Percentiles rank a stretch among this genome's conserved stretches.
Evolutionary conservation across 37 sponge, comb jelly and placozoan species (phyloP).

Genomic region (Eunapius fragilis): DNA sequence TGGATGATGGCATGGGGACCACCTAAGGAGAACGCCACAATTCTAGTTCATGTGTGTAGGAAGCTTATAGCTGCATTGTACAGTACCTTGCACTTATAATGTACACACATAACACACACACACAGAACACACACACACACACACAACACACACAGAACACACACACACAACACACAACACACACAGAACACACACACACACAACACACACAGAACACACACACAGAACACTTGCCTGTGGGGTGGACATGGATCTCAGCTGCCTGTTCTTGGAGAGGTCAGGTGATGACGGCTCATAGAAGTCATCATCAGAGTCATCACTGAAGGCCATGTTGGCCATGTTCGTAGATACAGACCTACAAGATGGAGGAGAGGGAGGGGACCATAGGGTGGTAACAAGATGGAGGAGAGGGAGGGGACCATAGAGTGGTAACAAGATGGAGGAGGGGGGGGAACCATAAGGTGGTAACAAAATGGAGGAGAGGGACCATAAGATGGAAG

Average conservation of each 20-base stretch:
- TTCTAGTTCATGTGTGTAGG: too few species aligned
- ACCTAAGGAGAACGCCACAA: too few species aligned
- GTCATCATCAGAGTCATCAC: slow-evolving; percentile 66
- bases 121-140: neutral
- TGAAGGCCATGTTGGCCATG: slow-evolving; percentile 38
- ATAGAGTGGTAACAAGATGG: too few species aligned
- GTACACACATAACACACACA: slow-evolving; percentile 28
- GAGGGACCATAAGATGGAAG: too few species aligned
- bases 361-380: neutral
- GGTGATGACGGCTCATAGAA: neutral
- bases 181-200: neutral
- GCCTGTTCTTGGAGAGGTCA: neutral
- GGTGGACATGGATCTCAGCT: neutral
- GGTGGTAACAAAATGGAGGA: too few species aligned
- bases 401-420: too few species aligned
- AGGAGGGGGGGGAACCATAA: too few species aligned
- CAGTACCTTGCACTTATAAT: slow-evolving; percentile 15
- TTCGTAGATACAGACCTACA: neutral
- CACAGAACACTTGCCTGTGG: neutral
- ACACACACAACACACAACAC: neutral
- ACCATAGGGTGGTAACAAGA: neutral
- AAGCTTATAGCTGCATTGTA: too few species aligned
- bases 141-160: neutral
- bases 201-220: neutral
- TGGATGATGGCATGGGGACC: too few species aligned